Conservation (phyloP, 2,113 vertebrate species). For the Barnardius zonarius region DNA sequence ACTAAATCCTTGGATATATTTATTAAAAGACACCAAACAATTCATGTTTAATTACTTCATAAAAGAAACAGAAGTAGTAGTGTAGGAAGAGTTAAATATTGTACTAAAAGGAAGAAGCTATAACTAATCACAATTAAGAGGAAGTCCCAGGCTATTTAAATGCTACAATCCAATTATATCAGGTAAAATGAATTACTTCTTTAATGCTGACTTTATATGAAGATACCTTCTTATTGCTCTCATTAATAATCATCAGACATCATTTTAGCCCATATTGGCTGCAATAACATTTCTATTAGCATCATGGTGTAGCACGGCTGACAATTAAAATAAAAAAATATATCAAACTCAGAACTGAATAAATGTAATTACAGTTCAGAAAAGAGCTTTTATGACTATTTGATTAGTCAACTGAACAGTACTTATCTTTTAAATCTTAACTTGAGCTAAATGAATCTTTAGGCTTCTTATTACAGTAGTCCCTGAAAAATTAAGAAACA, state of each 20-base stretch:
- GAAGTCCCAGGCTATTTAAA: conserved; percentile 82
- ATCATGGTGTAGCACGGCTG: conserved; percentile 77
- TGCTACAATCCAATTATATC: conserved; percentile 87
- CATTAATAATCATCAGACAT: conserved; percentile 97
- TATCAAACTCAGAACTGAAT: conserved; percentile 78
- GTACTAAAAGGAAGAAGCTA: conserved; percentile 76
- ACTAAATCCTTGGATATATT: conserved; percentile 68
- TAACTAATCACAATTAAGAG: conserved; percentile 84
- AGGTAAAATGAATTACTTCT: conserved; percentile 86
- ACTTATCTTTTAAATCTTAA: conserved; percentile 70
- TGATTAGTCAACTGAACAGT: conserved; percentile 77
- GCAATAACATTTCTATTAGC: conserved; percentile 88
- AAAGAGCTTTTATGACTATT: conserved; percentile 83
- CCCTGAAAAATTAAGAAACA: background rate
- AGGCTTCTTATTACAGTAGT: background rate
- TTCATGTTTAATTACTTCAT: conserved; percentile 78
- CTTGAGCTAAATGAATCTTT: conserved; percentile 48
- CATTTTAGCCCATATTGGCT: conserved; percentile 83
- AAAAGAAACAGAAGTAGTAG: conserved; percentile 71
- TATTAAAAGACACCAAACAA: conserved; percentile 63
- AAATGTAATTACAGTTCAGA: conserved; percentile 79
- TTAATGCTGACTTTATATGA: conserved; percentile 91
- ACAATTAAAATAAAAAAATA: conserved; percentile 86
- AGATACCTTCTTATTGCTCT: conserved; percentile 92
- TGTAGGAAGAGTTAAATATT: conserved; percentile 77